Evolutionary conservation across 1,140 invertebrate species (phyloP).

Genomic region (Temnothorax longispinosus): DNA sequence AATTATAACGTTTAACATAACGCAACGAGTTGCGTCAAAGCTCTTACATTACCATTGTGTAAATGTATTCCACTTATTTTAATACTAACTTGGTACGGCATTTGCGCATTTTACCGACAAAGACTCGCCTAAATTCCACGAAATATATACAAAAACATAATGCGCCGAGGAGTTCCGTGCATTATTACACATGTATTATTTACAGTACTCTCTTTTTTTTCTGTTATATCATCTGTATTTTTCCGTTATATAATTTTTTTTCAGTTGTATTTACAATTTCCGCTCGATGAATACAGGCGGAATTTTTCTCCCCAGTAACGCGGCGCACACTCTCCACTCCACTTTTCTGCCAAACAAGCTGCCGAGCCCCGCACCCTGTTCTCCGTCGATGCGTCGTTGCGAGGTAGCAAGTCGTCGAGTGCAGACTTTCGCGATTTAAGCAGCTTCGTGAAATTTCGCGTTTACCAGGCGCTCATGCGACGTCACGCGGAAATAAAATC

Average conservation of each 20-base stretch:
- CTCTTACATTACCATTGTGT: neutral
- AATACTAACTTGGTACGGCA: neutral
- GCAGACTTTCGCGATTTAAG: conserved; percentile 68
- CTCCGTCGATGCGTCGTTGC: neutral
- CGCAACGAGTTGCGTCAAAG: neutral
- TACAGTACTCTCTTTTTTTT: neutral
- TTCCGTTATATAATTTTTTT: neutral
- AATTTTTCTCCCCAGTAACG: neutral
- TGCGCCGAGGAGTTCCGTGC: neutral
- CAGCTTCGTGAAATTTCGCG: conserved; percentile 67
- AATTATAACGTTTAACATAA: conserved; percentile 5
- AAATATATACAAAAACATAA: neutral
- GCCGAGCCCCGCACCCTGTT: neutral
- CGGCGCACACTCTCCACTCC: neutral
- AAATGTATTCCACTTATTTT: neutral
- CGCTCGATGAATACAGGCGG: conserved; percentile 6
- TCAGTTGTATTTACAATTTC: conserved; percentile 18
- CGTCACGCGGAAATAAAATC: conserved; percentile 61
- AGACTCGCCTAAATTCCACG: neutral
- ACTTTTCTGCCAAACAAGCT: conserved; percentile 15
- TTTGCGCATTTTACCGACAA: neutral
- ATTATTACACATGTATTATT: neutral
- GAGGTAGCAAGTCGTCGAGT: conserved; percentile 29
- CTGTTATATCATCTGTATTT: neutral
- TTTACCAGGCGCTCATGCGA: conserved; percentile 18